Base-by-base conservation (phyloP, 2,888 invertebrate species). In the Theodoxus fluviatilis region DNA sequence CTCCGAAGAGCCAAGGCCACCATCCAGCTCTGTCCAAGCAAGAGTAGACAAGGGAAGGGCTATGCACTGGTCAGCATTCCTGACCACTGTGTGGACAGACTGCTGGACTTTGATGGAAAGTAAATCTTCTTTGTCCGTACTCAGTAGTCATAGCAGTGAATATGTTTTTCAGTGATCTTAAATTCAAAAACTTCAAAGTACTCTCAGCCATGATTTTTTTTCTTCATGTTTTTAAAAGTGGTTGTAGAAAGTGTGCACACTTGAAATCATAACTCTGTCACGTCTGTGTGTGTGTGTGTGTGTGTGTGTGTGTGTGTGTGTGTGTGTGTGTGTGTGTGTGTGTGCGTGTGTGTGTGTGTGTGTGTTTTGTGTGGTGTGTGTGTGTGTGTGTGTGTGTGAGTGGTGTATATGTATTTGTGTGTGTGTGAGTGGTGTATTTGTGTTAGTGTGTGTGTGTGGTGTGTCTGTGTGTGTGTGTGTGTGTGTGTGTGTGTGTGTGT, bases 281-380 rank as follows among this genome's bases (percentile, higher is more conserved):
- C 35, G 61, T 52, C 52, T 9, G 3, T 52, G 4, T 52, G 52
- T 52, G 1, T 52, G 52, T n/a, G 9, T 57, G 12, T 15, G 33
- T 35, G 33, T 35, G 31, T 59, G 59, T 59, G 59, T 59, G 59
- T 59, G 59, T 59, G 59, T 59, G 59, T 59, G 59, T 33, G 59
- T 59, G 59, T 59, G 59, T 33, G 59, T 12, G 59, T 31, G 38
- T 22, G 38, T 68, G 59, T n/a, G 68, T 28, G 65, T 57, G 64
- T 37, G 3, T 15, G 59, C 25, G 59, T 35, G 65, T 59, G 31
- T 33, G 59, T 59, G 33, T 59, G 59, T 33, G 59, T 22, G 38
- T 68, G 59, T n/a, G 68, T 28, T 31, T 57, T 33, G 4, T 1
- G 4, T 31, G 28, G 59, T 35, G 65, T 59, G 31, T 33, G 59